Evolutionary conservation across 2,113 vertebrate species (phyloP), one percentile per base, ranked within the genome.

Genomic region (Hylia prasina): DNA sequence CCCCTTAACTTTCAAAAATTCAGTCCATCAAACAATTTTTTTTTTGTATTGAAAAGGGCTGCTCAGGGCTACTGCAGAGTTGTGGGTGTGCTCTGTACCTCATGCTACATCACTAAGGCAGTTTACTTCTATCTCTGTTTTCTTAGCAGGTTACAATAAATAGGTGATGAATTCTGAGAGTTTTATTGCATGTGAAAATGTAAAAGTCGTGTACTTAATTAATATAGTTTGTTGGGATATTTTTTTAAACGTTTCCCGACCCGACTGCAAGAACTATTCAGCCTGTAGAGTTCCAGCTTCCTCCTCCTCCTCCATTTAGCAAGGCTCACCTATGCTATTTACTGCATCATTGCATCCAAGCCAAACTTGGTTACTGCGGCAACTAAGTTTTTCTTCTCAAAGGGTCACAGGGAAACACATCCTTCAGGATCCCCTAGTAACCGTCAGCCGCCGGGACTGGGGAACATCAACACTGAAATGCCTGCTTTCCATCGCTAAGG

Each of bases 291-390:
- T 83, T 71, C 66, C 77, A 70, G 82, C 79, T 90, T 96, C 69
- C 78, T 95, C 81, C 93, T 93, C 81, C 93, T 97, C 82, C 94
- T 96, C 89, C 77, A 42, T 17, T 90, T 56, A 94, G 71, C 91
- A 48, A 94, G 93, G 93, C 96, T 98, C 98, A 98, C 98, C 98
- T 98, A 97, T 80, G 93, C 93, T 96, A 92, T 88, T 97, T 92
- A 86, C 96, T 94, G 96, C 97, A 98, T 97, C 98, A 94, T 65
- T 97, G 97, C 98, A 97, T 97, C 98, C 97, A 96, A 97, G 97
- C 98, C 97, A 97, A 98, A 97, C 97, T 97, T 97, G 88, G 98
- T 99, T 98, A 98, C 98, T 97, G 93, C 66, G 97, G 98, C 97
- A 98, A 98, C 98, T 82, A 96, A 97, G 84, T 97, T 98, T 97